A percentile compares a stretch with the other conserved stretches of the same genome.
Evolutionary conservation across 2,113 vertebrate species (phyloP).

Genomic region (Circaetus cinerascens): DNA sequence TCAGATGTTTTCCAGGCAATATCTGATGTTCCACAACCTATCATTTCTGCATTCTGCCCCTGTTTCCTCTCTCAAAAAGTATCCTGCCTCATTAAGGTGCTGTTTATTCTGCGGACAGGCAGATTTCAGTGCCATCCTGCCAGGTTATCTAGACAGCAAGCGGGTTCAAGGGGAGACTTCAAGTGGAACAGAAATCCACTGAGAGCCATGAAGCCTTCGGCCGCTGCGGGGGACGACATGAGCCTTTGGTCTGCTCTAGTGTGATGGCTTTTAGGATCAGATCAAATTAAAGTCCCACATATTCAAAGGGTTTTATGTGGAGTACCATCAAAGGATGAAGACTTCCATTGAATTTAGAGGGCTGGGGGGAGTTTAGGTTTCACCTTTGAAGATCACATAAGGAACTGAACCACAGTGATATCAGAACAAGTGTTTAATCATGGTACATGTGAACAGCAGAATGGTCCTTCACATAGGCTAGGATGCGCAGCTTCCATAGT

Average conservation of each 20-base stretch:
- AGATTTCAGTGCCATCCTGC: background rate
- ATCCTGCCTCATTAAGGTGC: background rate
- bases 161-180: background rate
- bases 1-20: background rate
- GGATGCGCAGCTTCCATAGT: background rate
- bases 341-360: background rate
- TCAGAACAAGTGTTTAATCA: background rate
- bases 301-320: slow-evolving; percentile 3
- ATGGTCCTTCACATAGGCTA: background rate
- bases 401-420: background rate
- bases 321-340: background rate
- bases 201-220: background rate
- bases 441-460: background rate
- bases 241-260: background rate
- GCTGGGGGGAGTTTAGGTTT: background rate
- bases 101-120: background rate
- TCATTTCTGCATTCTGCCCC: background rate
- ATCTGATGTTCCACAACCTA: background rate
- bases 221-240: background rate
- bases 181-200: background rate
- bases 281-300: background rate
- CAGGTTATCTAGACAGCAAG: background rate
- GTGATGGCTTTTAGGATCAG: background rate
- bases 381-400: slow-evolving; percentile 11
- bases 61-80: background rate